A percentile compares a stretch with the other conserved stretches of the same genome.
Conservation (phyloP, 2,888 invertebrate species). For the Agonopterix subpropinquella region DNA sequence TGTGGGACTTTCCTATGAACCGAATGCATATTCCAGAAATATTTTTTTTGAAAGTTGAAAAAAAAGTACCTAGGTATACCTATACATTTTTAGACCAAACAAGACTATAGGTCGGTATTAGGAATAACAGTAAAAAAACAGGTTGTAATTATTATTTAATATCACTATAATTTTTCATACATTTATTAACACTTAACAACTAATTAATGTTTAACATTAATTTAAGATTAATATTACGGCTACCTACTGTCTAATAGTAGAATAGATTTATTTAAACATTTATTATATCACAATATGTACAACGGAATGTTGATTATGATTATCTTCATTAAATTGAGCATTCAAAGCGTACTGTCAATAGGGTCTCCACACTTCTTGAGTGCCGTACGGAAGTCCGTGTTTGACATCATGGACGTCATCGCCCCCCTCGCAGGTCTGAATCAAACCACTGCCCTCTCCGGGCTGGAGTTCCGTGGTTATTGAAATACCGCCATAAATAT, state of each 20-base stretch:
- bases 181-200: conserved; percentile 57
- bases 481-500: conserved; percentile 74
- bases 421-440: conserved; percentile 68
- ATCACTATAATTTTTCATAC: conserved; percentile 31
- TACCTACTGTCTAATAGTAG: conserved; percentile 23
- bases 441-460: conserved; percentile 61
- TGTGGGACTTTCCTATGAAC: no score
- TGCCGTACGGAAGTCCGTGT: conserved; percentile 51
- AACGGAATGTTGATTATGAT: conserved; percentile 44
- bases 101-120: no score
- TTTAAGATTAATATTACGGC: conserved; percentile 18
- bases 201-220: conserved; percentile 72
- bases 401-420: conserved; percentile 76
- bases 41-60: no score
- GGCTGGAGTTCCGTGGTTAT: conserved; percentile 67
- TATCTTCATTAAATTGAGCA: conserved; percentile 14
- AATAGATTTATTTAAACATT: conserved; percentile 17
- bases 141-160: conserved; percentile 21
- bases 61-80: no score
- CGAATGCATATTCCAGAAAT: no score
- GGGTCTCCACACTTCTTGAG: conserved; percentile 84
- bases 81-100: no score
- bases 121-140: no score
- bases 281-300: conserved; percentile 71
- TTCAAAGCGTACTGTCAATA: conserved; percentile 72